Conservation (phyloP, 2,113 vertebrate genomes). For the Xiphophorus couchianus region DNA sequence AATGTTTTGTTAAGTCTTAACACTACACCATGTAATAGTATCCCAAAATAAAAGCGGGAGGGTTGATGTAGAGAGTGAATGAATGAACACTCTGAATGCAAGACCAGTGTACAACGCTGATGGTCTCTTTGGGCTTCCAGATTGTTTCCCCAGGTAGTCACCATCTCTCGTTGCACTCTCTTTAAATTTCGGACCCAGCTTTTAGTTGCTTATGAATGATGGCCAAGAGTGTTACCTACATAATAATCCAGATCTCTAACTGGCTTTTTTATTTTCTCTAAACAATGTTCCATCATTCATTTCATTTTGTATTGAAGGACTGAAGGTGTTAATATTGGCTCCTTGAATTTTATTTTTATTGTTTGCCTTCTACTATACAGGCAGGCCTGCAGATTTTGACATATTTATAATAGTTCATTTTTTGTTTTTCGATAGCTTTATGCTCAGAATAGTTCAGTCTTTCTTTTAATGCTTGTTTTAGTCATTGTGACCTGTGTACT, state of each 20-base stretch:
- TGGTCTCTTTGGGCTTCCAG: conserved; percentile 19
- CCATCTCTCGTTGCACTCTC: neutral
- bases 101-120: neutral
- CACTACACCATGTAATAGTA: too few species aligned
- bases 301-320: conserved; percentile 55
- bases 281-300: conserved; percentile 41
- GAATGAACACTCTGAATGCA: neutral
- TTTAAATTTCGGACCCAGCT: conserved; percentile 2
- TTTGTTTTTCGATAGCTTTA: conserved; percentile 8
- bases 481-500: conserved; percentile 71
- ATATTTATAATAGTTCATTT: conserved; percentile 72
- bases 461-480: conserved; percentile 56
- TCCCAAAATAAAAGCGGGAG: too few species aligned
- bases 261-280: neutral
- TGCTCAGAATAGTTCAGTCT: conserved; percentile 47
- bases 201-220: neutral
- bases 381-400: conserved; percentile 80
- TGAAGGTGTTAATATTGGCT: conserved; percentile 29
- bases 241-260: conserved; percentile 12
- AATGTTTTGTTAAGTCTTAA: too few species aligned
- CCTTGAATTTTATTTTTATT: conserved; percentile 31
- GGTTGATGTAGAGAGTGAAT: too few species aligned
- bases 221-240: conserved; percentile 29
- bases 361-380: conserved; percentile 76
- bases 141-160: neutral